Evolutionary conservation across 2,113 vertebrate genomes (phyloP), one percentile per base, ranked within the genome.

Genomic region (Cacatua alba): DNA sequence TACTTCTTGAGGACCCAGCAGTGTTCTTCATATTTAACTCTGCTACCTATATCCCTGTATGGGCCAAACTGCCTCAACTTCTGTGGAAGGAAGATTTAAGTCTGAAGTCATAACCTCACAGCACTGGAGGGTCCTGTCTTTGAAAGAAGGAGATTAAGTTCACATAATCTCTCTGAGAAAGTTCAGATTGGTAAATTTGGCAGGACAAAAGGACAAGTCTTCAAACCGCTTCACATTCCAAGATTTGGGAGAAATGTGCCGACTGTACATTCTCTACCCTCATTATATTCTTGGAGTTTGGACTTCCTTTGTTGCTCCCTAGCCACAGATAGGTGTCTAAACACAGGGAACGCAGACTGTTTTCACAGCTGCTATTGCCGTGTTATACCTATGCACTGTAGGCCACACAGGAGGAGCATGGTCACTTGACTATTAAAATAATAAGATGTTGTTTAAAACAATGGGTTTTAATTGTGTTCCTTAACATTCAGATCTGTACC

Each of bases 251-350:
- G 85, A 96, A 97, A 94, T 17, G 68, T 17, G 6, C 43, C 23
- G 29, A 93, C 82, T 59, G 31, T 83, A 82, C 80, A 84, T 94
- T 95, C 92, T 51, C 96, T 95, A 28, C 25, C 39, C 63, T 95
- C 74, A 35, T 93, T 95, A 94, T 74, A 81, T 88, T 94, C 89
- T 87, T 53, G 71, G 83, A 96, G 82, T 89, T 97, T 97, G 86
- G 97, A 94, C 78, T 96, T 95, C 94, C 91, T 92, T 92, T 88
- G 83, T 59, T 97, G 90, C 84, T 97, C 91, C 95, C 86, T 17
- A 77, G 95, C 90, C 86, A 96, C 89, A 97, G 96, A 97, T 97
- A 98, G 97, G 96, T 97, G 97, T 97, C 97, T 97, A 97, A 98
- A 97, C 96, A 96, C 2, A 25, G 96, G 90, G 91, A 93, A 97